Percentiles rank a stretch among this genome's conserved stretches.
Conservation (phyloP, 2,797 vertebrate species). For the Podarcis lilfordi region DNA sequence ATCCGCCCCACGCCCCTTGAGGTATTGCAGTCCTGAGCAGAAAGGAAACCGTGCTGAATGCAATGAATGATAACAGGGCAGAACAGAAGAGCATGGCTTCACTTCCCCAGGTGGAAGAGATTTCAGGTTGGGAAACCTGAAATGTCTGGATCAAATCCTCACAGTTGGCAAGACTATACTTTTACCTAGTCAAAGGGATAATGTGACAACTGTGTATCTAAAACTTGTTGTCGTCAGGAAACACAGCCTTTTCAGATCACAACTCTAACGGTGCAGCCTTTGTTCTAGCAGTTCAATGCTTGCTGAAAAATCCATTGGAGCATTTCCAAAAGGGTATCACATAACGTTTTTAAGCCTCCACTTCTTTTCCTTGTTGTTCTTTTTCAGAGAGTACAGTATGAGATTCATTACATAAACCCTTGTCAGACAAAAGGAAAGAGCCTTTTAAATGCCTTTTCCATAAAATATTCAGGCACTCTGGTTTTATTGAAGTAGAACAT, state of each 20-base stretch:
- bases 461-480: conserved; percentile 43
- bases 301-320: conserved; percentile 50
- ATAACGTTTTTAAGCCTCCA: conserved; percentile 14
- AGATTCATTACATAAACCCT: conserved; percentile 38
- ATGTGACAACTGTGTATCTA: background rate
- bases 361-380: conserved; percentile 13
- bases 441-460: conserved; percentile 44
- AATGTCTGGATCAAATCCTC: background rate
- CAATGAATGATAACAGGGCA: too few relatives aligned
- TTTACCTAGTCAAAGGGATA: background rate
- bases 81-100: too few relatives aligned
- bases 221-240: background rate
- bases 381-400: conserved; percentile 38
- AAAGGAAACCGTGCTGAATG: too few relatives aligned
- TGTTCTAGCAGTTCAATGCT: conserved; percentile 7
- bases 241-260: background rate
- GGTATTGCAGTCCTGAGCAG: too few relatives aligned
- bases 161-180: background rate
- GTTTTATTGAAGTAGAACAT: conserved; percentile 45
- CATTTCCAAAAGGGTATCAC: conserved; percentile 11
- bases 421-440: conserved; percentile 42
- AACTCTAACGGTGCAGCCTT: background rate
- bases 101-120: too few relatives aligned
- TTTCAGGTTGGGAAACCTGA: background rate
- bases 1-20: too few relatives aligned